Percentiles rank a stretch among this genome's conserved stretches.
Evolutionary conservation across 2,797 vertebrate genomes (phyloP).

Genomic region (Clarias pachynema): DNA sequence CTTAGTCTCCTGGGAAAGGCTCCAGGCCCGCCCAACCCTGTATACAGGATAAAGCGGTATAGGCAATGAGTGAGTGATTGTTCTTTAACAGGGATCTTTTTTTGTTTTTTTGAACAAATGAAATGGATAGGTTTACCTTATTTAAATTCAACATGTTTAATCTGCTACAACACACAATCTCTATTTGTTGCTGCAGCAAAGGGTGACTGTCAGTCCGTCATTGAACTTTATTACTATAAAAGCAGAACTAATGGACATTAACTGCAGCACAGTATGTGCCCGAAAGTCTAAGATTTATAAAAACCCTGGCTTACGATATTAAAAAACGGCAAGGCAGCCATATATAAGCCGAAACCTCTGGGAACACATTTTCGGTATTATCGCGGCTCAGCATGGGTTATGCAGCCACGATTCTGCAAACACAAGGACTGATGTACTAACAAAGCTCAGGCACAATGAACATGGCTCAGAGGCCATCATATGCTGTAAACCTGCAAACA

Average conservation of each 20-base stretch:
- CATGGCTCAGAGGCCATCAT: neutral
- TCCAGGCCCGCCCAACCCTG: too few species aligned
- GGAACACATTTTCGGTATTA: conserved; percentile 22
- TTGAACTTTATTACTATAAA: neutral
- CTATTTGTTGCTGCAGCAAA: neutral
- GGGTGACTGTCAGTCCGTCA: neutral
- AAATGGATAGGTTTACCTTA: neutral
- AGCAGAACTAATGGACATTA: conserved; percentile 5
- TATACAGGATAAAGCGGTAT: too few species aligned
- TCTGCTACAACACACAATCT: neutral
- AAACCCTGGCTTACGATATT: conserved; percentile 25
- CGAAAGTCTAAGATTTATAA: conserved; percentile 14
- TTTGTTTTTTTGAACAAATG: too few species aligned
- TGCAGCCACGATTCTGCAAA: conserved; percentile 37
- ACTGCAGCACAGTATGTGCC: conserved; percentile 23
- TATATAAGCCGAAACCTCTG: conserved; percentile 16
- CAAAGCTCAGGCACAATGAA: conserved; percentile 29
- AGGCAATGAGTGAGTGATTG: too few species aligned
- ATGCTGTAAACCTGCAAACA: conserved; percentile 21
- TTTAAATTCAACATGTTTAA: conserved; percentile 2
- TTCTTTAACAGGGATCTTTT: neutral
- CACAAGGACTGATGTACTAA: conserved; percentile 40
- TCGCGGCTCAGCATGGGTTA: conserved; percentile 44
- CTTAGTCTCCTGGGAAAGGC: too few species aligned
- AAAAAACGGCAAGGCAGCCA: neutral